phyloP scores from a whole-genome alignment of 2,113 vertebrate species.

The Petrocephalus zakoni region DNA sequence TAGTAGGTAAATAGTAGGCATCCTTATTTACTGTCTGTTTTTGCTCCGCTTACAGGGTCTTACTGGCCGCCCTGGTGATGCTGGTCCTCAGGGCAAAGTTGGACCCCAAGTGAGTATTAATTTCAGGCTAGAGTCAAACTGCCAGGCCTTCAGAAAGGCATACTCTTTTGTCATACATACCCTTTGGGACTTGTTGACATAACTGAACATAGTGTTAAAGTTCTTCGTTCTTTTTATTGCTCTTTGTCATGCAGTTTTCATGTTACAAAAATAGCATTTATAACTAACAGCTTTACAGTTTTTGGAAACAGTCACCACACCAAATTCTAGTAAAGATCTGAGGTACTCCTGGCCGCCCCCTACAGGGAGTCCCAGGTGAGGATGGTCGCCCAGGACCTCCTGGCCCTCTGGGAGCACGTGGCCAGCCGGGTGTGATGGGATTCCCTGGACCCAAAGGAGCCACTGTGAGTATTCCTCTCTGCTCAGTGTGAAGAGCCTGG shows the following conservation, averaged over 20 bases:
- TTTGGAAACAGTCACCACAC: neutral
- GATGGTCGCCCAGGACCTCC: slow-evolving; percentile 91
- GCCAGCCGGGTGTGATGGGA: slow-evolving; percentile 96
- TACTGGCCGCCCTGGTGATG: slow-evolving; percentile 90
- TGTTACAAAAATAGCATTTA: neutral
- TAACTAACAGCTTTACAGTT: neutral
- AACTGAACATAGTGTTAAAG: neutral
- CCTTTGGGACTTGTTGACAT: neutral
- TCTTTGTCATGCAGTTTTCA: neutral
- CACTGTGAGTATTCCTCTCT: slow-evolving; percentile 65
- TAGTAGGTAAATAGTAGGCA: neutral
- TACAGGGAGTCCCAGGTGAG: slow-evolving; percentile 80
- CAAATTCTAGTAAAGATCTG: neutral
- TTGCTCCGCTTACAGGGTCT: slow-evolving; percentile 70
- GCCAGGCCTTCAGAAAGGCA: neutral
- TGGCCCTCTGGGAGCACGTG: slow-evolving; percentile 84
- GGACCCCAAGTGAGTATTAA: slow-evolving; percentile 78
- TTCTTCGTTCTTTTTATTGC: neutral
- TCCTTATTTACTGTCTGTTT: neutral
- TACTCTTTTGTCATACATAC: neutral
- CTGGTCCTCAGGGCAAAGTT: slow-evolving; percentile 93
- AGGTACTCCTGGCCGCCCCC: slow-evolving; percentile 13
- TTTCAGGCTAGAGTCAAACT: neutral
- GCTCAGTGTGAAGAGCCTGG: neutral
- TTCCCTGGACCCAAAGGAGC: slow-evolving; percentile 97